Evolutionary conservation across 1,140 invertebrate genomes (phyloP).

Genomic region (Nephila pilipes): DNA sequence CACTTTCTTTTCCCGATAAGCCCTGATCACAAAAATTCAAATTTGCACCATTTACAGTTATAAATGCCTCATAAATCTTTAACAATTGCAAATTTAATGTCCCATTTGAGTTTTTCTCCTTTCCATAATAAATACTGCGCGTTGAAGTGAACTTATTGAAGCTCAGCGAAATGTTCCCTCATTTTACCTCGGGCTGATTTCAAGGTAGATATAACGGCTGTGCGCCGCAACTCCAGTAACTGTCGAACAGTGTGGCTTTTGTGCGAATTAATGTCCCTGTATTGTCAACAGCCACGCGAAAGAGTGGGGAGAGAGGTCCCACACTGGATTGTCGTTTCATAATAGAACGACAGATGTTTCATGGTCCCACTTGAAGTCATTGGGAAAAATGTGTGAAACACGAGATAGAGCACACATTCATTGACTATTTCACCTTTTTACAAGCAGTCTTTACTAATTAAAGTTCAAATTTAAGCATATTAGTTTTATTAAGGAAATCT

Average conservation of each 20-base stretch:
- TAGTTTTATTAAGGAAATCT: too few relatives aligned
- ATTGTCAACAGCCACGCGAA: constrained; percentile 42
- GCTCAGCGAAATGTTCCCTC: not conserved
- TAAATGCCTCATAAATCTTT: constrained; percentile 11
- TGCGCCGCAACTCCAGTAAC: constrained; percentile 2
- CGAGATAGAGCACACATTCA: not conserved
- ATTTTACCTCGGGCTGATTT: constrained; percentile 10
- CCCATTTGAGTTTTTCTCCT: not conserved
- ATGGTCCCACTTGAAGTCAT: not conserved
- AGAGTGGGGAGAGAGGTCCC: not conserved
- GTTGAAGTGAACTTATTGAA: not conserved
- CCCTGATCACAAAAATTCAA: not conserved
- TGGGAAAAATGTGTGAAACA: not conserved
- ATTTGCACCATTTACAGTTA: not conserved
- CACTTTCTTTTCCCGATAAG: too few relatives aligned
- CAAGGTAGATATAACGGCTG: not conserved
- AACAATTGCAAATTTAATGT: not conserved
- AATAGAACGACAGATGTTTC: constrained; percentile 55
- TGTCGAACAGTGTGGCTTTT: constrained; percentile 36
- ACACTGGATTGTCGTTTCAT: not conserved
- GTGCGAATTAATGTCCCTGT: constrained; percentile 44
- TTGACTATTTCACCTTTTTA: too few relatives aligned
- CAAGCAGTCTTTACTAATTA: too few relatives aligned
- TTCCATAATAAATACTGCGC: not conserved
- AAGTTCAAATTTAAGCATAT: too few relatives aligned